A percentile compares a stretch with the other conserved stretches of the same genome.
Conservation (phyloP, 1,140 invertebrate species). For the Drosophila ananassae region DNA sequence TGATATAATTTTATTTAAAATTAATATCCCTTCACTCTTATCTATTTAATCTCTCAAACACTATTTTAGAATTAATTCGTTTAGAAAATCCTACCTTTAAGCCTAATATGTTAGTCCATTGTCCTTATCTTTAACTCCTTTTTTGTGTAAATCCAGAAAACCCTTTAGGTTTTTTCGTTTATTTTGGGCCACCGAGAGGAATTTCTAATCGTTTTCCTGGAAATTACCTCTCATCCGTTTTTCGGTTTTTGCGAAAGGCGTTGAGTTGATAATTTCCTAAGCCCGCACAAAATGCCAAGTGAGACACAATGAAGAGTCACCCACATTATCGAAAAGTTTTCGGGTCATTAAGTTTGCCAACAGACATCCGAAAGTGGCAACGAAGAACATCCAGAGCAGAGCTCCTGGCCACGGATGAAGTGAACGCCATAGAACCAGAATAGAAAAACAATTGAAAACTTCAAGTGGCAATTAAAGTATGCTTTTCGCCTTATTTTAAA, state of each 20-base stretch:
- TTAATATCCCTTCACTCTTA: not conserved
- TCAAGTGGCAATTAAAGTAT: slow-evolving; percentile 68
- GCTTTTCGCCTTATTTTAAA: slow-evolving; percentile 9
- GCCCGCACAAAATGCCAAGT: slow-evolving; percentile 40
- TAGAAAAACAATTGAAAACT: slow-evolving; percentile 79
- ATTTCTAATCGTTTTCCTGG: slow-evolving; percentile 73
- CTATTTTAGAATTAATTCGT: not conserved
- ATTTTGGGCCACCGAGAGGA: slow-evolving; percentile 18
- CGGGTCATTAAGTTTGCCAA: slow-evolving; percentile 80
- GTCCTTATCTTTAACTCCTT: slow-evolving; percentile 43
- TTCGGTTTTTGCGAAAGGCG: slow-evolving; percentile 57
- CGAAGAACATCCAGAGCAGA: slow-evolving; percentile 29
- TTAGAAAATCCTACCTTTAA: not conserved
- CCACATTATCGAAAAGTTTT: slow-evolving; percentile 81
- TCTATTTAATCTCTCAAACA: not conserved
- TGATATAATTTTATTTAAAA: not conserved
- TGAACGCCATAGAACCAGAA: slow-evolving; percentile 40
- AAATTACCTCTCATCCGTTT: slow-evolving; percentile 62
- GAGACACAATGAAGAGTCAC: slow-evolving; percentile 39
- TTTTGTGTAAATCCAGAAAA: slow-evolving; percentile 42
- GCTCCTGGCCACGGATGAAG: slow-evolving; percentile 16
- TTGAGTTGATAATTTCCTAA: slow-evolving; percentile 76
- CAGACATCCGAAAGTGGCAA: slow-evolving; percentile 25
- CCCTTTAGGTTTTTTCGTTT: slow-evolving; percentile 14
- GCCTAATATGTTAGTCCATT: slow-evolving; percentile 44